Conservation (phyloP, 2,113 vertebrate species). For the Tiliqua scincoides region DNA sequence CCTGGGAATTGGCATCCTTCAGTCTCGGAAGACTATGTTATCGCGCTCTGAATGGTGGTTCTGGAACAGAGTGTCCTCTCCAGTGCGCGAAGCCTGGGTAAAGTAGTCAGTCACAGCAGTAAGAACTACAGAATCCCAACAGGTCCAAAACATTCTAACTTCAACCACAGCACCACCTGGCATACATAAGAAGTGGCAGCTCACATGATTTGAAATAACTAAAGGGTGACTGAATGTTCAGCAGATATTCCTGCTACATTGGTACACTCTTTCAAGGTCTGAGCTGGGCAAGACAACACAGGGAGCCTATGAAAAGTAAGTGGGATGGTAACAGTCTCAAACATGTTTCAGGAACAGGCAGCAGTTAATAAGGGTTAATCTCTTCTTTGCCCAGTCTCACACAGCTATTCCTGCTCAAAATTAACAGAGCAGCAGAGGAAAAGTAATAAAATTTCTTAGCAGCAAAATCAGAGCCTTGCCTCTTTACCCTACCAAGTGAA, state of each 20-base stretch:
- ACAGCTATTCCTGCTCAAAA: constrained; percentile 52
- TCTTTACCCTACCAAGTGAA: constrained; percentile 32
- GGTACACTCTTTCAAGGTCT: not conserved
- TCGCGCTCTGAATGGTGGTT: too few species aligned
- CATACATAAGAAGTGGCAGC: too few species aligned
- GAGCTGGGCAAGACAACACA: not conserved
- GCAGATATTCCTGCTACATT: not conserved
- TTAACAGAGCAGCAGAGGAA: constrained; percentile 22
- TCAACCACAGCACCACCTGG: too few species aligned
- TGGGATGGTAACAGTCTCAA: constrained; percentile 53
- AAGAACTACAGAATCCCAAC: too few species aligned
- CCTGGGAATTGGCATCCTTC: too few species aligned
- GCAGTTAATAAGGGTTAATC: constrained; percentile 44
- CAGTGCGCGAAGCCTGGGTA: too few species aligned
- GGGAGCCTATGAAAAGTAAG: constrained; percentile 23
- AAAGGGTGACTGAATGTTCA: not conserved
- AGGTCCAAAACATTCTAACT: too few species aligned
- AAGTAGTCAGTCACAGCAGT: too few species aligned
- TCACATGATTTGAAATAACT: not conserved
- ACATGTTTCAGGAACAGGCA: constrained; percentile 51
- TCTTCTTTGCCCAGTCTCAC: constrained; percentile 56
- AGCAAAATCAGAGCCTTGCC: constrained; percentile 56
- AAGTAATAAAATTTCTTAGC: constrained; percentile 68
- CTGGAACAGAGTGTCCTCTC: too few species aligned
- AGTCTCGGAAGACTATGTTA: too few species aligned